Conservation (phyloP, 2,113 vertebrate genomes). For the Podarcis raffonei region DNA sequence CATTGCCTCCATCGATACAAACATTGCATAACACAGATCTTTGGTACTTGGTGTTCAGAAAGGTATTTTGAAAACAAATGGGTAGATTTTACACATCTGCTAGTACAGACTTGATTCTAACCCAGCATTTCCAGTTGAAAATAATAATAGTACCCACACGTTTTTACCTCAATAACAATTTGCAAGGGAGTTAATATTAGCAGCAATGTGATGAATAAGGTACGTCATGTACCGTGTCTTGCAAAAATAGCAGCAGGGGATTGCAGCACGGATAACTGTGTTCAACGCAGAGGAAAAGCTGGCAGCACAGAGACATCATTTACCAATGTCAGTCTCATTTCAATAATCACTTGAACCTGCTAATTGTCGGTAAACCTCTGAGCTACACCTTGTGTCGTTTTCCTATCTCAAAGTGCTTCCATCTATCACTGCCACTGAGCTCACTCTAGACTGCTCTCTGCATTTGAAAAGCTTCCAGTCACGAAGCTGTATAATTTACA, state of each 20-base stretch:
- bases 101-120: neutral
- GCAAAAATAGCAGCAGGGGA: neutral
- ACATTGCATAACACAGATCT: neutral
- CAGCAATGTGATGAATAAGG: neutral
- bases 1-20: neutral
- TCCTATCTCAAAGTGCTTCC: neutral
- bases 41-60: neutral
- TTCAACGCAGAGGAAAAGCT: neutral
- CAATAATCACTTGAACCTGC: conserved; percentile 25
- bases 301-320: neutral
- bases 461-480: conserved; percentile 29
- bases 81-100: neutral
- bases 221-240: neutral
- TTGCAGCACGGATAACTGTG: neutral
- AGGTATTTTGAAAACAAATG: neutral
- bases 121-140: neutral
- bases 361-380: conserved; percentile 28
- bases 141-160: neutral
- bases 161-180: conserved; percentile 1
- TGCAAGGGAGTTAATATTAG: neutral
- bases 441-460: neutral
- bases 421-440: conserved; percentile 20
- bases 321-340: neutral
- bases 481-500: conserved; percentile 21
- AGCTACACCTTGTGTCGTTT: neutral